Evolutionary conservation across 2,797 vertebrate genomes (phyloP), one percentile per base, ranked within the genome.

Genomic region (Gobio occitaniae): DNA sequence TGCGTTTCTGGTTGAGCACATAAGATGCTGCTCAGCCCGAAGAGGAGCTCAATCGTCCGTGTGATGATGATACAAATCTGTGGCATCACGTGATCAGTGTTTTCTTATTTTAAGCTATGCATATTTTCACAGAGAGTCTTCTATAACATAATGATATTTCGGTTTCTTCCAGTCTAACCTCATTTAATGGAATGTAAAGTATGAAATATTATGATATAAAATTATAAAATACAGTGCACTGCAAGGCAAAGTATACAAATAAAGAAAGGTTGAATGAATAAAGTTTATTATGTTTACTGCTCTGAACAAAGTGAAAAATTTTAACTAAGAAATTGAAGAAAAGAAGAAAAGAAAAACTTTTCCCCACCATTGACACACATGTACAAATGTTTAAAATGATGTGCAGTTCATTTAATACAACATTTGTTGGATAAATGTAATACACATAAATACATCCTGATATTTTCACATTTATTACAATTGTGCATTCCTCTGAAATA

Each of bases 361-460:
- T 38, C 38, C 38, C 0, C 38, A 38, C 38, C 6, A 1, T 32
- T 2, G 2, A 1, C 29, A 32, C 1, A 1, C 1, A 32, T 1
- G 2, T 11, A 47, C 44, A 47, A 47, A 11, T 47, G 44, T 47
- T 47, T 47, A 47, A 47, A 47, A 44, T 10, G 0, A 8, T 8
- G 44, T 44, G 44, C 44, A 44, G 44, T 41, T 41, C 41, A 41
- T 41, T 7, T 6, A 41, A 41, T 41, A 41, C 41, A n/a, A n/a
- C n/a, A n/a, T n/a, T n/a, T n/a, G n/a, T n/a, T n/a, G n/a, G n/a
- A n/a, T n/a, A 41, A 7, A 41, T 41, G 41, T 2, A 44, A 8
- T 44, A 7, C 1, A 41, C 7, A 44, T n/a, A 44, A 44, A 0
- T 44, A 44, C 44, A 44, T 44, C 44, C 1, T 7, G 41, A 41